phyloP scores from a whole-genome alignment of 2,888 invertebrate species.

The Apotomis betuletana region DNA sequence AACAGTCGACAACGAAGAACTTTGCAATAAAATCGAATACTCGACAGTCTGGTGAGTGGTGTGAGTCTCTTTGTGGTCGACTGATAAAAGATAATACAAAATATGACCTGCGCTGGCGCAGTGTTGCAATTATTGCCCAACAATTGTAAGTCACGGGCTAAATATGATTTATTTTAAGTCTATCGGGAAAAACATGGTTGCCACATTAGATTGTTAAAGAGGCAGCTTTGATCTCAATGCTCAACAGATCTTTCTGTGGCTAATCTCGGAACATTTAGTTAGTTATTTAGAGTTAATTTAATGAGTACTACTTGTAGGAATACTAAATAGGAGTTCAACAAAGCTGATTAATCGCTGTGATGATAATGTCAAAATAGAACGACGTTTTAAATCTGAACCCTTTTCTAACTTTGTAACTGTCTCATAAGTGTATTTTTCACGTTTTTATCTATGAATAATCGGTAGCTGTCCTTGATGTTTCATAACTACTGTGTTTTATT shows the following conservation, averaged over 20 bases:
- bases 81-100: no score
- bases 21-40: no score
- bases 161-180: not conserved
- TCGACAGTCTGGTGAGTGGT: no score
- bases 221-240: conserved; percentile 46
- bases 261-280: conserved; percentile 46
- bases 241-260: conserved; percentile 45
- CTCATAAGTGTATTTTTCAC: conserved; percentile 30
- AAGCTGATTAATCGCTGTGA: conserved; percentile 57
- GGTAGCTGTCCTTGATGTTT: conserved; percentile 9
- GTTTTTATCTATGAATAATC: conserved; percentile 26
- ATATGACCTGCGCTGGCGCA: no score
- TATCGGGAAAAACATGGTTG: conserved; percentile 9
- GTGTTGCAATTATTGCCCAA: not conserved
- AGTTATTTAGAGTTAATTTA: conserved; percentile 33
- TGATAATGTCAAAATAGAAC: conserved; percentile 43
- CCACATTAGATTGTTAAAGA: conserved; percentile 11
- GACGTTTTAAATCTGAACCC: conserved; percentile 26
- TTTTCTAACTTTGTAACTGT: conserved; percentile 38
- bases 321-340: conserved; percentile 50
- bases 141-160: not conserved
- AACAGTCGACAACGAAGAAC: no score
- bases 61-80: no score
- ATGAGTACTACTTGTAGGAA: conserved; percentile 19
- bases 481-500: conserved; percentile 7